phyloP scores from a whole-genome alignment of 2,113 vertebrate species.

The Hypanus sabinus region DNA sequence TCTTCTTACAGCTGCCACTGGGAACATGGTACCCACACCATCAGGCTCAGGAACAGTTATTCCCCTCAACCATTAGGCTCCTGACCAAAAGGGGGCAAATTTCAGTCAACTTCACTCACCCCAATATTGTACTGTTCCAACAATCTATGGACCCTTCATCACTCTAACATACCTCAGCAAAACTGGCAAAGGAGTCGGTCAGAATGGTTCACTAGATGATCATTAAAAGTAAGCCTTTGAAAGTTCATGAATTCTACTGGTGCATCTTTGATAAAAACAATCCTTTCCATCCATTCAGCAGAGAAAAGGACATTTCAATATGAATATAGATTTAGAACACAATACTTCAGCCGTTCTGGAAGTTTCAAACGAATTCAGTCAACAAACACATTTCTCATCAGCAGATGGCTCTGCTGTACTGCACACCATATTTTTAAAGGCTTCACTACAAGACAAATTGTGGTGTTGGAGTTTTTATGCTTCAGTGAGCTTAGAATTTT shows the following conservation, averaged over 20 bases:
- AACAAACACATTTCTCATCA: constrained; percentile 9
- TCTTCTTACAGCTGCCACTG: too few relatives aligned
- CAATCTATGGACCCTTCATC: too few relatives aligned
- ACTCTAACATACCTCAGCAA: too few relatives aligned
- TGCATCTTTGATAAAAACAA: background rate
- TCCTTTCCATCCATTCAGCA: background rate
- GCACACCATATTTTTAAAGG: background rate
- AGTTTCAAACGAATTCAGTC: background rate
- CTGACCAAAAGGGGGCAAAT: too few relatives aligned
- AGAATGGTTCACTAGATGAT: background rate
- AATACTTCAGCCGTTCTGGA: background rate
- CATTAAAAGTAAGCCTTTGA: background rate
- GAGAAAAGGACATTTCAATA: background rate
- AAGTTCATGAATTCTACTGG: background rate
- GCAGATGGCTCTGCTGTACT: constrained; percentile 23
- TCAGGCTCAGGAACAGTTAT: too few relatives aligned
- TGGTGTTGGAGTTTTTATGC: background rate
- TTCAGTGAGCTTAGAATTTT: background rate
- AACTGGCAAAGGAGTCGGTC: background rate
- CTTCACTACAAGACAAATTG: background rate
- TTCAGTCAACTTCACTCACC: too few relatives aligned
- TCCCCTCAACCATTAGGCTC: too few relatives aligned
- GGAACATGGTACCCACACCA: too few relatives aligned
- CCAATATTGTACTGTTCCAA: too few relatives aligned
- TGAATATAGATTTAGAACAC: background rate